Conservation (phyloP, 2,113 vertebrate species). For the Sturnira hondurensis region DNA sequence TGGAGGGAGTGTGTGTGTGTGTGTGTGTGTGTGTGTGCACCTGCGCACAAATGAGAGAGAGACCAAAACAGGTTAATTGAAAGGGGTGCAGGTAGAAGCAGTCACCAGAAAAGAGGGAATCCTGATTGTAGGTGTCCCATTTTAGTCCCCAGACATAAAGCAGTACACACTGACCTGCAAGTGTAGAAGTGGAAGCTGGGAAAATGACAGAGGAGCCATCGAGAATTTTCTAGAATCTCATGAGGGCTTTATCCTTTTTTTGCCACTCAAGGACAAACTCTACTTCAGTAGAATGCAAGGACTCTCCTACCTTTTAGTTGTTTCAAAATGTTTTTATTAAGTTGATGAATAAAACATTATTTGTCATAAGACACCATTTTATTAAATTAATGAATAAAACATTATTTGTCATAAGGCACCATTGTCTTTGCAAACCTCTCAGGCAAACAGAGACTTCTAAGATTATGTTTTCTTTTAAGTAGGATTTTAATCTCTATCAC, state of each 20-base stretch:
- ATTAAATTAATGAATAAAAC: background rate
- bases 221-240: background rate
- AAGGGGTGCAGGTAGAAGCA: background rate
- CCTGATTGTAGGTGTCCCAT: background rate
- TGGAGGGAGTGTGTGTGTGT: background rate
- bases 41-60: background rate
- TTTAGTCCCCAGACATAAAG: background rate
- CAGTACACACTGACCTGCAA: background rate
- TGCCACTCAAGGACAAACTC: background rate
- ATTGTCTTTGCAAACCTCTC: background rate
- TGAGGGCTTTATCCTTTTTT: background rate
- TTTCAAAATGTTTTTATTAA: background rate
- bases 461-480: constrained; percentile 29
- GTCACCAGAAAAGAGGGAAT: background rate
- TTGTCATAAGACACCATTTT: background rate
- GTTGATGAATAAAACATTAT: background rate
- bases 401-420: background rate
- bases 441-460: background rate
- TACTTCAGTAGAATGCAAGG: background rate
- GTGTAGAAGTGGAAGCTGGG: background rate
- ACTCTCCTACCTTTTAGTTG: background rate
- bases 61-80: background rate
- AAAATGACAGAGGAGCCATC: background rate
- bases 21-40: no score
- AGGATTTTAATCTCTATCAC: background rate